Evolutionary conservation across 2,888 invertebrate species (phyloP).

Genomic region (Cephonodes hylas): DNA sequence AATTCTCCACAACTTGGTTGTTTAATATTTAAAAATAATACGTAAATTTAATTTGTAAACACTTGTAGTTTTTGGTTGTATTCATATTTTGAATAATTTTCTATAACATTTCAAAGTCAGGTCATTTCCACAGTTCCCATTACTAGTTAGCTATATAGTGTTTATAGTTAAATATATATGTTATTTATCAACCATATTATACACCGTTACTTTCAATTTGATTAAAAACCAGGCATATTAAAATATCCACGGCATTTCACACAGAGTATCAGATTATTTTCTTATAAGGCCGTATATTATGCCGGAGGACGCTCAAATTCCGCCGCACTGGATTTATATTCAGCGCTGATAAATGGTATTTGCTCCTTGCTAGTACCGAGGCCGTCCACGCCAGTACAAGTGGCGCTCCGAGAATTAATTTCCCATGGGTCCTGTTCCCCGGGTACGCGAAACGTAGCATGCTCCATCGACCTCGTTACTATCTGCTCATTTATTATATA

Average conservation of each 20-base stretch:
- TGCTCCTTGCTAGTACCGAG: constrained; percentile 16
- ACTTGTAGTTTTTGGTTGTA: too few species aligned
- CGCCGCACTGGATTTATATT: constrained; percentile 21
- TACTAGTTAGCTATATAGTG: too few species aligned
- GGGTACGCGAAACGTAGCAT: constrained; percentile 23
- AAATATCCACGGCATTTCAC: not conserved
- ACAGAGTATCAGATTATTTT: not conserved
- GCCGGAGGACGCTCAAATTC: constrained; percentile 9
- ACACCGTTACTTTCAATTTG: too few species aligned
- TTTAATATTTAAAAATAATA: not conserved
- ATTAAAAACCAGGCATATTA: not conserved
- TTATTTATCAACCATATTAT: too few species aligned
- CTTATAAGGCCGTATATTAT: not conserved
- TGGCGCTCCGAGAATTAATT: constrained; percentile 35
- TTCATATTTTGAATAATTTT: too few species aligned
- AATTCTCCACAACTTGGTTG: not conserved
- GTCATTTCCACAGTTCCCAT: too few species aligned
- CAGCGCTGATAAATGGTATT: constrained; percentile 19
- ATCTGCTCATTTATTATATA: not conserved
- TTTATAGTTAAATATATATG: too few species aligned
- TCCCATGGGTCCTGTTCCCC: constrained; percentile 31
- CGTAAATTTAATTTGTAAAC: too few species aligned
- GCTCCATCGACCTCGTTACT: constrained; percentile 47
- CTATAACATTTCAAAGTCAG: too few species aligned
- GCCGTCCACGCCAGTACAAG: constrained; percentile 22